Evolutionary conservation across 2,113 vertebrate species (phyloP).

Genomic region (Serinus canaria): DNA sequence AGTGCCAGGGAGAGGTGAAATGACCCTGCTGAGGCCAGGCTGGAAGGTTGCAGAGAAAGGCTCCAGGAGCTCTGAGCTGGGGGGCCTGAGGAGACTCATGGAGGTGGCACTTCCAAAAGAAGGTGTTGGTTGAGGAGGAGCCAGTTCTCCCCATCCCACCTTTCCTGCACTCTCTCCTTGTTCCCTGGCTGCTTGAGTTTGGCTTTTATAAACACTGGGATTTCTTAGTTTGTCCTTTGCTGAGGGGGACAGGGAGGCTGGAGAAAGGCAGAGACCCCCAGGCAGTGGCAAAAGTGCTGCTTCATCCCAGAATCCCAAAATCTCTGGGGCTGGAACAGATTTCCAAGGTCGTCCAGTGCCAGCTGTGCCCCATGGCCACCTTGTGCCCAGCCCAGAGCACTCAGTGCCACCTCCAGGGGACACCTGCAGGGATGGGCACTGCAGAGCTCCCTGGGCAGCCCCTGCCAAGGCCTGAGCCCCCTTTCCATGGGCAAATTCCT

Average conservation of each 20-base stretch:
- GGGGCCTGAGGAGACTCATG: neutral
- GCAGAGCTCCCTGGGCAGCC: too few relatives aligned
- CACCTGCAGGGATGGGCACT: too few relatives aligned
- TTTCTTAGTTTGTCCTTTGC: neutral
- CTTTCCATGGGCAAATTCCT: too few relatives aligned
- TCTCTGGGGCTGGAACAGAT: neutral
- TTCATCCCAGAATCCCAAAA: neutral
- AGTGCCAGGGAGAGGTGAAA: neutral
- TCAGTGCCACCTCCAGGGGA: neutral
- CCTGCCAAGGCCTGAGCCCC: too few relatives aligned
- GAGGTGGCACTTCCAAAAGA: neutral
- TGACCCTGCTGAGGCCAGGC: neutral
- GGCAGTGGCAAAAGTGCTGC: neutral
- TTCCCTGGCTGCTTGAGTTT: neutral
- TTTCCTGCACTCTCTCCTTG: neutral
- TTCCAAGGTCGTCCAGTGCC: accelerated
- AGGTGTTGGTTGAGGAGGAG: neutral
- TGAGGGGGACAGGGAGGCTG: neutral
- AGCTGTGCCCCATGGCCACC: neutral
- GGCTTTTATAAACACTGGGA: accelerated
- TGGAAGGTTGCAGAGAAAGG: neutral
- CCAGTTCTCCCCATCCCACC: neutral
- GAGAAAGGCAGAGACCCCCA: neutral
- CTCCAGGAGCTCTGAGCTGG: neutral
- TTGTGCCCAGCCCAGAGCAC: neutral